Evolutionary conservation across 1,140 invertebrate species (phyloP).

Genomic region (Drosophila trapezifrons): DNA sequence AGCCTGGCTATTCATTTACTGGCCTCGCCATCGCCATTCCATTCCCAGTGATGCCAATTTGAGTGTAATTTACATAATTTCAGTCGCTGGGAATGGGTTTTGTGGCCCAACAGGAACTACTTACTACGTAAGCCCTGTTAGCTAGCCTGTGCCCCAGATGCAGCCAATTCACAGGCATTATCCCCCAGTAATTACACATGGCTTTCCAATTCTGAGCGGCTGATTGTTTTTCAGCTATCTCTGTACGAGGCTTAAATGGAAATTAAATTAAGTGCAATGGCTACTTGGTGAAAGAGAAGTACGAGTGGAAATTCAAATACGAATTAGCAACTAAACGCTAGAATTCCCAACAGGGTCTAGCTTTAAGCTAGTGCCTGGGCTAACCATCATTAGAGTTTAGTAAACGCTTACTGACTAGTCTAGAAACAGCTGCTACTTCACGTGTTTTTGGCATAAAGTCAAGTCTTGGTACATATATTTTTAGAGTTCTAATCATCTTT

Average conservation of each 20-base stretch:
- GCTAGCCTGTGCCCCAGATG: conserved; percentile 1
- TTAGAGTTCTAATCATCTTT: too few relatives aligned
- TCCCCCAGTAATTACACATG: conserved; percentile 11
- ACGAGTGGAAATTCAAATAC: neutral
- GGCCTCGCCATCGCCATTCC: conserved; percentile 48
- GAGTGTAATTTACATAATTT: conserved; percentile 68
- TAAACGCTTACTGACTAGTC: too few relatives aligned
- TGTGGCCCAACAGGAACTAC: conserved; percentile 35
- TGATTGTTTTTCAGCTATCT: neutral
- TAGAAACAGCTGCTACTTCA: too few relatives aligned
- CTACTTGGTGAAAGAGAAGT: neutral
- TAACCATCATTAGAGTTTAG: too few relatives aligned
- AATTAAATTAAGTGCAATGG: neutral
- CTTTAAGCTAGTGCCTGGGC: too few relatives aligned
- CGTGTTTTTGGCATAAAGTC: too few relatives aligned
- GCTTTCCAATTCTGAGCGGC: conserved; percentile 1
- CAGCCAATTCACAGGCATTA: conserved; percentile 12
- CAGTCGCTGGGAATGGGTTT: conserved; percentile 37
- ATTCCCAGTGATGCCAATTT: conserved; percentile 52
- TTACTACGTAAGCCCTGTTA: conserved; percentile 22
- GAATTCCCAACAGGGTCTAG: too few relatives aligned
- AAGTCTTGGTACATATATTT: too few relatives aligned
- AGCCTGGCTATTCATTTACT: conserved; percentile 32
- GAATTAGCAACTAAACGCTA: neutral
- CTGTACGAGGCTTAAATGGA: neutral